Base-by-base conservation (phyloP, 2,888 invertebrate genomes). In the Dendrolimus houi region DNA sequence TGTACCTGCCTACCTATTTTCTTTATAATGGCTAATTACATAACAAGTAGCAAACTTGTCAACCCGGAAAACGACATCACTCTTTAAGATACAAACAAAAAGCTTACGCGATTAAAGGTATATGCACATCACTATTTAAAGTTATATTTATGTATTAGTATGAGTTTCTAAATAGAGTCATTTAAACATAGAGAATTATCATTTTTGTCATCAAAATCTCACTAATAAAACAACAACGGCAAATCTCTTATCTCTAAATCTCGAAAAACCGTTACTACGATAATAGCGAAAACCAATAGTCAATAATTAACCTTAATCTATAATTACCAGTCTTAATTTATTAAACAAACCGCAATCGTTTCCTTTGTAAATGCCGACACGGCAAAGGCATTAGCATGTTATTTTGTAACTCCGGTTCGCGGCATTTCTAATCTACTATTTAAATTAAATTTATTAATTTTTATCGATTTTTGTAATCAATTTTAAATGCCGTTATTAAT, bases 311-410 rank as follows among this genome's bases (percentile, higher is more conserved):
- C 29, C 9, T 53, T 13, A 53, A 17, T 53, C 53, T 17, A 17
- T 53, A 53, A 53, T 17, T 53, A 53, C 53, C 13, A 53, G 13
- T 53, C 29, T 53, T 78, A 77, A 84, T 81, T 78, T 79, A 85
- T 81, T 83, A 82, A 83, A 79, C 81, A 81, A 82, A 78, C 79
- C 81, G 78, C 80, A 74, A 70, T 64, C 63, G 70, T 63, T 64
- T 59, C 66, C 81, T 86, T 85, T 86, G 83, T 66, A 59, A 63
- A 64, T 57, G 75, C 86, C 87, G 87, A 81, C 84, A 78, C 71
- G 77, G 72, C 57, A 61, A 47, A 47, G 47, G 47, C 47, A 47
- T 47, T 12, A 12, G 47, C 47, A 47, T 47, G 47, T 47, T 29
- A 29, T 29, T 29, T 62, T 57, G 62, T 58, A 54, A 54, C 47